Evolutionary conservation across 2,888 invertebrate species (phyloP), one percentile per base, ranked within the genome.

Genomic region (Marasmarcha lunaedactyla): DNA sequence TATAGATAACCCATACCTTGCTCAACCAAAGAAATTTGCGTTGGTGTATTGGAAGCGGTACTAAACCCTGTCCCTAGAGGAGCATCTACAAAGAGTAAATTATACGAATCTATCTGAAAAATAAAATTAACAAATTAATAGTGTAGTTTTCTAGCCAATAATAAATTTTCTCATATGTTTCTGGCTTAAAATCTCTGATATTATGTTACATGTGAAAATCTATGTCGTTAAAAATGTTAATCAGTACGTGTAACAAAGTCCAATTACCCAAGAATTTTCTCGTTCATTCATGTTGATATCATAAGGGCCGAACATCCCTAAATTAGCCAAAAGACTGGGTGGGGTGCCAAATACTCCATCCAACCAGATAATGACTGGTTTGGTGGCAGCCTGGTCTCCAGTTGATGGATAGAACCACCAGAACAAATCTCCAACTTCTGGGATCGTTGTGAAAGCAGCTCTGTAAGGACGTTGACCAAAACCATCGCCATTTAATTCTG

Each of bases 41-140:
- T 4, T 13, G 34, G 34, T 5, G 13, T 9, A 7, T 4, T 13
- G 9, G 12, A 12, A n/a, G n/a, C n/a, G 3, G 89, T 91, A 63
- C 95, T 95, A 68, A 88, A 95, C 0, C 96, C 96, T 30, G 90
- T 86, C 14, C 96, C 96, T 4, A 95, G 89, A 1, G 96, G 95
- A 57, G 94, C 93, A 64, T 96, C 96, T 42, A 96, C 88, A 61
- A 95, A 95, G 12, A 96, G 71, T 5, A 96, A 84, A 66, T 94
- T 95, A 55, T 89, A 92, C 39, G 89, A 79, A 37, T 88, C 84
- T 1, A 90, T 73, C 91, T 91, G 59, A 26, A 71, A 65, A 20
- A 44, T 9, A 41, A 9, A 25, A 33, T 14, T 38, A 11, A 37
- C n/a, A n/a, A n/a, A n/a, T n/a, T n/a, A n/a, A n/a, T n/a, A n/a